Evolutionary conservation across 2,797 vertebrate genomes (phyloP), one percentile per base, ranked within the genome.

Genomic region (Pampus argenteus): DNA sequence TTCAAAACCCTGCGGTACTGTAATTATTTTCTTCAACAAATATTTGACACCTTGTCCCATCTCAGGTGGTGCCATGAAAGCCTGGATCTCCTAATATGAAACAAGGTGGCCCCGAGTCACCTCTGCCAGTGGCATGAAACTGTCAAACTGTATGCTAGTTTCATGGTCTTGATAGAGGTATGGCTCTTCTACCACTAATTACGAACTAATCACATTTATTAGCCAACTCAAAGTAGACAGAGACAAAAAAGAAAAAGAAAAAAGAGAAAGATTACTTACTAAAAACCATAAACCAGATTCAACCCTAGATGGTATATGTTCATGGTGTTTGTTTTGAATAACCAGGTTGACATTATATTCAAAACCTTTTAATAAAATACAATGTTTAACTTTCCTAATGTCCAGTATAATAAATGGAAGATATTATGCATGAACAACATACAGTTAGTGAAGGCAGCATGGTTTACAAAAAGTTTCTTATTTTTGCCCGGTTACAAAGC

Each of bases 331-430:
- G 34, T 4, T 18, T 9, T 7, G 11, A 77, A 45, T 7, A 26
- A 48, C 1, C 14, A 51, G 15, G 23, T 66, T 18, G 20, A 2
- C 15, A 9, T 47, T 11, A 36, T 51, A 22, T 59, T 60, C n/a
- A 55, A 71, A 69, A 64, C 6, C 23, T 71, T 71, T 82, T 81
- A 82, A 71, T 81, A 66, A 36, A 79, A 74, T 23, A 38, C 50
- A 70, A 70, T 18, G 7, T 2, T 42, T 7, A 6, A 18, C 13
- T 14, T 57, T 59, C 17, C 29, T 59, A 67, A 47, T 3, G 10
- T 70, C 31, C 52, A 82, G 14, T 64, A 71, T 63, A 29, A 72
- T 9, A 81, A 13, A 62, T 38, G 23, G 79, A 58, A 74, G 45
- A 79, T 57, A 65, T 31, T 50, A 55, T 31, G 15, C 18, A 42